phyloP scores from a whole-genome alignment of 2,888 invertebrate genomes.

The Idaea straminata region DNA sequence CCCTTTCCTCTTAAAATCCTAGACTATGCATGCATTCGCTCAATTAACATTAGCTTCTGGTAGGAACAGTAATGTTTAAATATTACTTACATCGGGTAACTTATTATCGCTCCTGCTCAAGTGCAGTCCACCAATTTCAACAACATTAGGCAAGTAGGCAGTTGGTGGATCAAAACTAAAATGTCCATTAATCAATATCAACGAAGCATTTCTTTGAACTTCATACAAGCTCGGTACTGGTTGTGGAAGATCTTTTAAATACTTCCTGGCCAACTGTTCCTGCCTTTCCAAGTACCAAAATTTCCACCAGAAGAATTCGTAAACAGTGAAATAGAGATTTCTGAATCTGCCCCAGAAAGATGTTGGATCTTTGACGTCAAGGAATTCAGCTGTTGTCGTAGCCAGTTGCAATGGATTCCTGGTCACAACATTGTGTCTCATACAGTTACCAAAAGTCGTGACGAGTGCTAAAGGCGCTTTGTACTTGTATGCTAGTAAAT shows the following conservation, averaged over 20 bases:
- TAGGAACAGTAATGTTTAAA: too few relatives aligned
- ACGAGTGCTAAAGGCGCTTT: slow-evolving; percentile 61
- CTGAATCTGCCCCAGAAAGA: slow-evolving; percentile 72
- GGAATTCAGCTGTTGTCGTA: slow-evolving; percentile 57
- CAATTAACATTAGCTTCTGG: neutral
- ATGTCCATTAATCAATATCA: slow-evolving; percentile 74
- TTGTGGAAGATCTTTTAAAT: slow-evolving; percentile 53
- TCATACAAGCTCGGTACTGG: slow-evolving; percentile 63
- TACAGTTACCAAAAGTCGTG: slow-evolving; percentile 67
- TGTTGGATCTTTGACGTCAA: slow-evolving; percentile 67
- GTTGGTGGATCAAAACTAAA: slow-evolving; percentile 67
- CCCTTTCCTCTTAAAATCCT: too few relatives aligned
- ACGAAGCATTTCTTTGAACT: slow-evolving; percentile 59
- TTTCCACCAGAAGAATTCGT: slow-evolving; percentile 66
- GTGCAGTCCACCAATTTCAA: slow-evolving; percentile 81
- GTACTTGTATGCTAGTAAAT: slow-evolving; percentile 68
- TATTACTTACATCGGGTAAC: slow-evolving; percentile 53
- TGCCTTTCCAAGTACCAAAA: slow-evolving; percentile 62
- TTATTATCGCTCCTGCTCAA: slow-evolving; percentile 49
- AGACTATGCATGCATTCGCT: too few relatives aligned
- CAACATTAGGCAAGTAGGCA: slow-evolving; percentile 76
- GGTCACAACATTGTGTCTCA: slow-evolving; percentile 59
- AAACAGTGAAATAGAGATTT: slow-evolving; percentile 68
- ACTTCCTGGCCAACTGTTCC: slow-evolving; percentile 55
- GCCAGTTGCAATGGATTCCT: slow-evolving; percentile 67